A percentile compares a stretch with the other conserved stretches of the same genome.
Evolutionary conservation across 2,888 invertebrate genomes (phyloP).

Genomic region (Clitarchus hookeri): DNA sequence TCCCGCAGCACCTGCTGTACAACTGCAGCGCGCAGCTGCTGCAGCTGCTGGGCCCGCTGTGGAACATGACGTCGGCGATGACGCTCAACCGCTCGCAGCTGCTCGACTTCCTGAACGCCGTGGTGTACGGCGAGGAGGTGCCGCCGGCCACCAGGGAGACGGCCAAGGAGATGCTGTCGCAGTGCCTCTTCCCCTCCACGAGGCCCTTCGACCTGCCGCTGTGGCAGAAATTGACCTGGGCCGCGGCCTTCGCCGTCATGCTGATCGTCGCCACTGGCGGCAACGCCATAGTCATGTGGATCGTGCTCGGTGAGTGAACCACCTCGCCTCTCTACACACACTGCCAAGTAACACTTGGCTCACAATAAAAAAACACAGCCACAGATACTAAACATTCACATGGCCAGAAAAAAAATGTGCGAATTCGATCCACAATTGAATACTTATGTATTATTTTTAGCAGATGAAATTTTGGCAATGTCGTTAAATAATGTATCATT

Average conservation of each 20-base stretch:
- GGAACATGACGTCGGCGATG: constrained; percentile 19
- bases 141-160: not conserved
- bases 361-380: no score
- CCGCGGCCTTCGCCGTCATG: constrained; percentile 47
- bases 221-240: constrained; percentile 52
- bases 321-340: no score
- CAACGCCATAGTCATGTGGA: constrained; percentile 64
- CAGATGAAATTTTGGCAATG: no score
- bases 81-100: constrained; percentile 28
- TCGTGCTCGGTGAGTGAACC: constrained; percentile 54
- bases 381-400: no score
- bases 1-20: constrained; percentile 31
- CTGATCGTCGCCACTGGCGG: constrained; percentile 52
- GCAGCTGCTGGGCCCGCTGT: constrained; percentile 16
- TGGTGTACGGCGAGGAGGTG: constrained; percentile 24
- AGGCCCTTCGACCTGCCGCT: constrained; percentile 35
- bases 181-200: constrained; percentile 27
- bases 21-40: constrained; percentile 37
- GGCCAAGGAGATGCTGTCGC: not conserved
- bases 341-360: no score
- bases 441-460: no score
- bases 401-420: no score
- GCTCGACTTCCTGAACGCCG: constrained; percentile 26
- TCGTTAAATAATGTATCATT: no score
- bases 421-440: no score